Conservation (phyloP, 2,888 invertebrate genomes). For the Epinotia bilunana region DNA sequence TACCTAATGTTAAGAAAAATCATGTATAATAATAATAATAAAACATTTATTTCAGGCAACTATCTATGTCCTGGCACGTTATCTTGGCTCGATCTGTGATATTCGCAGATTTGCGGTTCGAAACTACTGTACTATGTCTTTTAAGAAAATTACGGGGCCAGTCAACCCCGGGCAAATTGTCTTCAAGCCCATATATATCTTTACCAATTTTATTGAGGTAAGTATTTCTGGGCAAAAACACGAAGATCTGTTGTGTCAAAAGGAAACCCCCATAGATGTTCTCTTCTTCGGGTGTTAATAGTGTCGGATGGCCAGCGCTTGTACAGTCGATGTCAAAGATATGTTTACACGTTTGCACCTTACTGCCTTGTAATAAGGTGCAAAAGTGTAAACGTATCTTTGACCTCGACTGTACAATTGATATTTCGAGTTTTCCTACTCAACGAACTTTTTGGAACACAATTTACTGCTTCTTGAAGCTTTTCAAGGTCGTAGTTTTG, state of each 20-base stretch:
- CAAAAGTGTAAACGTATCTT: too few relatives aligned
- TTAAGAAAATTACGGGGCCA: background rate
- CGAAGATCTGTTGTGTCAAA: constrained; percentile 21
- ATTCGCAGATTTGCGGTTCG: constrained; percentile 14
- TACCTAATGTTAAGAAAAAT: too few relatives aligned
- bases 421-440: constrained; percentile 17
- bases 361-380: too few relatives aligned
- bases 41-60: too few relatives aligned
- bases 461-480: constrained; percentile 12
- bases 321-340: too few relatives aligned
- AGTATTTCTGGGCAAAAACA: constrained; percentile 21
- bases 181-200: constrained; percentile 16
- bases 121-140: constrained; percentile 1
- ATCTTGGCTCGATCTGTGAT: constrained; percentile 14
- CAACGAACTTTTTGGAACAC: constrained; percentile 5
- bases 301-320: constrained; percentile 7
- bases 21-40: too few relatives aligned
- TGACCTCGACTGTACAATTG: constrained; percentile 10
- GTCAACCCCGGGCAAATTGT: constrained; percentile 13
- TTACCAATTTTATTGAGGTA: constrained; percentile 19
- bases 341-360: too few relatives aligned
- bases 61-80: constrained; percentile 3
- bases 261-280: constrained; percentile 21
- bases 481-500: constrained; percentile 16
- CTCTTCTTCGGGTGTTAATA: constrained; percentile 15